phyloP scores from a whole-genome alignment of 1,140 invertebrate species.

The Argopecten irradians region DNA sequence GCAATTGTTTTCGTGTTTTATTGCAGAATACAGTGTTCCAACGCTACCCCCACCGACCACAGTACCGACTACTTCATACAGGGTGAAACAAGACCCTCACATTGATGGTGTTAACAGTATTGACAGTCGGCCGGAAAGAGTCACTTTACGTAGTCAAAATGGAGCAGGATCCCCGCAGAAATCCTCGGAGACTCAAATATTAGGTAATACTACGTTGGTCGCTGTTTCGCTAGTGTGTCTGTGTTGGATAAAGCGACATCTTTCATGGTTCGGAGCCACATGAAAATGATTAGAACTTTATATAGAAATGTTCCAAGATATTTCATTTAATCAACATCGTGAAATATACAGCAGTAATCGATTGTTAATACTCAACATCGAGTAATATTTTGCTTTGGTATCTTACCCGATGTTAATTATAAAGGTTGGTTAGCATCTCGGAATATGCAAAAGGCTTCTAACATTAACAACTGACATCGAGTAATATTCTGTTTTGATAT shows the following conservation, averaged over 20 bases:
- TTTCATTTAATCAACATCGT: background rate
- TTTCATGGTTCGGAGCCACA: background rate
- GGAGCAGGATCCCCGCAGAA: background rate
- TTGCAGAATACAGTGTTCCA: slow-evolving; percentile 34
- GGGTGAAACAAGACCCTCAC: background rate
- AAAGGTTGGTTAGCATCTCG: background rate
- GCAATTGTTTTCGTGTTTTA: background rate
- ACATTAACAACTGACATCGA: too few relatives aligned
- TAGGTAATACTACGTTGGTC: background rate
- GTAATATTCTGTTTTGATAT: too few relatives aligned
- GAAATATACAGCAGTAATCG: background rate
- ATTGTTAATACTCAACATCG: too few relatives aligned
- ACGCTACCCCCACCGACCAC: slow-evolving; percentile 27
- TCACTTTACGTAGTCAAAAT: background rate
- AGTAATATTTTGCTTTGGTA: background rate
- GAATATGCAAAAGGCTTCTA: too few relatives aligned
- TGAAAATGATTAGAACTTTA: background rate
- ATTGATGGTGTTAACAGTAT: background rate
- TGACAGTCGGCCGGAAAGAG: background rate
- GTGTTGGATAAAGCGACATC: background rate
- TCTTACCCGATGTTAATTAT: too few relatives aligned
- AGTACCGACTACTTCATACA: background rate
- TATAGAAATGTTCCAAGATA: background rate
- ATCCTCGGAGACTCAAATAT: background rate
- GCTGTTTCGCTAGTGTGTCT: background rate